Conservation (phyloP, 2,888 invertebrate genomes). For the Drosophila peninsularis region DNA sequence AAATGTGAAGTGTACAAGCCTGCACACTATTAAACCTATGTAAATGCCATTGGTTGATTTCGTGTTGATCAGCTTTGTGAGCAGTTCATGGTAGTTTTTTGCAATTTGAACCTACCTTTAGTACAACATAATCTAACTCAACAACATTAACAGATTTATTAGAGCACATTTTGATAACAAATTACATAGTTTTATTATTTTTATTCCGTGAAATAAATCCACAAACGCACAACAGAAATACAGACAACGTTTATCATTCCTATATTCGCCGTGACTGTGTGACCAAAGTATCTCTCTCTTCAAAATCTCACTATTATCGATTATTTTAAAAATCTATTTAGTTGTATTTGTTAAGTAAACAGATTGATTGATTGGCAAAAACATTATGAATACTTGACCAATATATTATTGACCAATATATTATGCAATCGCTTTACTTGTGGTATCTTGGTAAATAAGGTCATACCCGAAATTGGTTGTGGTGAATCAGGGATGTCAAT, state of each 20-base stretch:
- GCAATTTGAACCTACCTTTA: conserved; percentile 60
- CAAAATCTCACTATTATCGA: conserved; percentile 3
- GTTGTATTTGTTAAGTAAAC: not conserved
- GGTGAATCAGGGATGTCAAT: no score
- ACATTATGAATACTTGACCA: not conserved
- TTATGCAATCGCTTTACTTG: no score
- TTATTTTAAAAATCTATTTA: not conserved
- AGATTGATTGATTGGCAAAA: not conserved
- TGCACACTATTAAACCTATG: not conserved
- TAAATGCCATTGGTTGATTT: not conserved
- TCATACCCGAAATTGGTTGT: no score
- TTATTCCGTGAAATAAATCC: conserved; percentile 29
- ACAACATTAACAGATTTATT: conserved; percentile 44
- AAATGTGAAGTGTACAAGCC: not conserved
- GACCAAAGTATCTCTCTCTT: conserved; percentile 19
- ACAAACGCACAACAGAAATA: conserved; percentile 48
- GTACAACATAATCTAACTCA: conserved; percentile 69
- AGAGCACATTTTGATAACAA: conserved; percentile 57
- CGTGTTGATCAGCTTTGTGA: not conserved
- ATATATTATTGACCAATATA: not conserved
- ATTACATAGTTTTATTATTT: conserved; percentile 46
- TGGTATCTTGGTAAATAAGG: no score
- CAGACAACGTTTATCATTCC: conserved; percentile 35
- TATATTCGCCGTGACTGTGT: conserved; percentile 30
- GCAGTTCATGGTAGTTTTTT: not conserved